Evolutionary conservation across 2,888 invertebrate species (phyloP).

Genomic region (Papilio gigon): DNA sequence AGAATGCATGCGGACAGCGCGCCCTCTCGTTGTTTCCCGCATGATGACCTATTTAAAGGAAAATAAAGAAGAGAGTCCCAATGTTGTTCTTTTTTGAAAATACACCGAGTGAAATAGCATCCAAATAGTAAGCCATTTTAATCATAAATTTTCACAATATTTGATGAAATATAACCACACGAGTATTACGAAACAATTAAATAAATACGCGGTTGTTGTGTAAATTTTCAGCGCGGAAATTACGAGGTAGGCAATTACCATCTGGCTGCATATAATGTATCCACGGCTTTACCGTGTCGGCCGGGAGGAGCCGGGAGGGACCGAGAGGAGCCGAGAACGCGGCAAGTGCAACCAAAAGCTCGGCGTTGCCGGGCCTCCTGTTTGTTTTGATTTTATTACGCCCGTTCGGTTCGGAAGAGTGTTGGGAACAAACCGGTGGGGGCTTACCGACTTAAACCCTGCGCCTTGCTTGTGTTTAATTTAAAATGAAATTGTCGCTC

Average conservation of each 20-base stretch:
- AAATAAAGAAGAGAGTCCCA: conserved; percentile 6
- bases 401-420: conserved; percentile 47
- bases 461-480: conserved; percentile 39
- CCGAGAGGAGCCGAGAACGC: not conserved
- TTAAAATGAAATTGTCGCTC: conserved; percentile 38
- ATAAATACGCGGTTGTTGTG: conserved; percentile 8
- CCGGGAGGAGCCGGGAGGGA: not conserved
- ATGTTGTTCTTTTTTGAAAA: not conserved
- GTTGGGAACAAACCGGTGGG: not conserved
- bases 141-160: not conserved
- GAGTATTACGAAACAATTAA: conserved; percentile 27
- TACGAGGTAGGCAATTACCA: conserved; percentile 31
- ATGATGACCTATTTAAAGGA: conserved; percentile 12
- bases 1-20: conserved; percentile 9
- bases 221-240: conserved; percentile 26
- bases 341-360: conserved; percentile 46
- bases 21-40: conserved; percentile 3
- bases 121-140: not conserved
- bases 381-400: conserved; percentile 54
- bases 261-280: conserved; percentile 48
- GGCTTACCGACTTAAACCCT: conserved; percentile 20
- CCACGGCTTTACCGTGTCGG: conserved; percentile 44
- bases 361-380: conserved; percentile 47
- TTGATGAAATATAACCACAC: not conserved
- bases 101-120: not conserved